phyloP scores from a whole-genome alignment of 2,113 vertebrate genomes.

The Macrotus californicus region DNA sequence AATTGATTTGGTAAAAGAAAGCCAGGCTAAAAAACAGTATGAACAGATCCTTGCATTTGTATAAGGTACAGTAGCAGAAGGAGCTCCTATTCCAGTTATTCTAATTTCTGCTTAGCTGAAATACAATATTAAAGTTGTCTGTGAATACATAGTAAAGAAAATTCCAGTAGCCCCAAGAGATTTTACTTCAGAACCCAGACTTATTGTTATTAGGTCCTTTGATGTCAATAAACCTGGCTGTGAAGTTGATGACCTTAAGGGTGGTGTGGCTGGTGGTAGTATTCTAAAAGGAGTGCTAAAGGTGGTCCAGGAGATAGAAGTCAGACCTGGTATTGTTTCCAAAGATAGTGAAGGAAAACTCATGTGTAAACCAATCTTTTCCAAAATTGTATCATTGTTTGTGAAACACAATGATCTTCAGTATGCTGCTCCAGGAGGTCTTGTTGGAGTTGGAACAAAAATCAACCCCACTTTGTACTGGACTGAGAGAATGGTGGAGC shows the following conservation, averaged over 20 bases:
- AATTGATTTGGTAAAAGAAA: too few species aligned
- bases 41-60: too few species aligned
- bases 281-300: slow-evolving; percentile 98
- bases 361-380: slow-evolving; percentile 99
- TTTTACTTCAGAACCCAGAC: slow-evolving; percentile 95
- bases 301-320: slow-evolving; percentile 98
- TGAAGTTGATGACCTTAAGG: slow-evolving; percentile 98
- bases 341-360: slow-evolving; percentile 99
- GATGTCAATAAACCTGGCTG: slow-evolving; percentile 99
- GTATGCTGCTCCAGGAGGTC: slow-evolving; percentile 95
- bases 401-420: slow-evolving; percentile 98
- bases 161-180: slow-evolving; percentile 96
- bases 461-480: slow-evolving; percentile 97
- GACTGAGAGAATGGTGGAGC: slow-evolving; percentile 98
- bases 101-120: slow-evolving; percentile 98
- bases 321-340: slow-evolving; percentile 96
- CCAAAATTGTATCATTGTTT: slow-evolving; percentile 98
- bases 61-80: slow-evolving; percentile 96
- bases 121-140: slow-evolving; percentile 99
- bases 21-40: too few species aligned
- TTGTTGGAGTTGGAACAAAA: slow-evolving; percentile 98
- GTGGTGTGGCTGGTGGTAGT: slow-evolving; percentile 97
- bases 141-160: slow-evolving; percentile 98
- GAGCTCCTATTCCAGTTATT: slow-evolving; percentile 98
- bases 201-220: slow-evolving; percentile 98